Percentiles rank a stretch among this genome's conserved stretches.
Evolutionary conservation across 1,140 invertebrate genomes (phyloP).

Genomic region (Drosophila kikkawai): DNA sequence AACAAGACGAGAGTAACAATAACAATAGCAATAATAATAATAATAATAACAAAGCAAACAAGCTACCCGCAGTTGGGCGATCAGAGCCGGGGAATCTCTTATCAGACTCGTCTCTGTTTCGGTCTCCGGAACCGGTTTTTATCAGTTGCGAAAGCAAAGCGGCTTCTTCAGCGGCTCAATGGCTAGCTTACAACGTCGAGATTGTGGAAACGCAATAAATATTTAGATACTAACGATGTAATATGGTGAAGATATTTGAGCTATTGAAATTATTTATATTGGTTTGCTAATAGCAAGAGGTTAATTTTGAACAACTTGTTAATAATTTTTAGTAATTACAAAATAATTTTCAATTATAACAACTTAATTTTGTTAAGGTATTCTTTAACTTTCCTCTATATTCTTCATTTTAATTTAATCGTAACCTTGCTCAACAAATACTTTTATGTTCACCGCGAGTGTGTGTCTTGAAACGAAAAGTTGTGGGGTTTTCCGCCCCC

Average conservation of each 20-base stretch:
- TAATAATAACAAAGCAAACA: slow-evolving; percentile 50
- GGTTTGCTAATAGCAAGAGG: neutral
- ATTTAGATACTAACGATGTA: neutral
- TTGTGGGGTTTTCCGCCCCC: slow-evolving; percentile 30
- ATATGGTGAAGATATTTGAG: neutral
- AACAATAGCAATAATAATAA: slow-evolving; percentile 27
- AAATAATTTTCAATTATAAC: too few relatives aligned
- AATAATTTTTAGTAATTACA: too few relatives aligned
- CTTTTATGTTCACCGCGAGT: slow-evolving; percentile 1
- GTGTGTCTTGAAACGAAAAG: slow-evolving; percentile 47
- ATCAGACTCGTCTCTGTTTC: slow-evolving; percentile 38
- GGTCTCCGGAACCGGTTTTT: slow-evolving; percentile 66
- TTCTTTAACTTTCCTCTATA: too few relatives aligned
- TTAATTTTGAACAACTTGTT: neutral
- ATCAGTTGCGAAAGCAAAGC: slow-evolving; percentile 71
- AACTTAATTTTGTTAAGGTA: neutral
- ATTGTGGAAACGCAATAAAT: neutral
- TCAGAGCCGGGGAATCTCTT: slow-evolving; percentile 35
- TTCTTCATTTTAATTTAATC: neutral
- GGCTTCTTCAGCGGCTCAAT: slow-evolving; percentile 29
- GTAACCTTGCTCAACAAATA: neutral
- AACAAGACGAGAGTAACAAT: slow-evolving; percentile 24
- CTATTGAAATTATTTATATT: neutral
- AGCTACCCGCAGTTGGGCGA: slow-evolving; percentile 14
- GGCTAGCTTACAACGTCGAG: slow-evolving; percentile 9